Percentiles rank a stretch among this genome's conserved stretches.
Conservation (phyloP, 2,797 vertebrate genomes). For the Mergus octosetaceus region DNA sequence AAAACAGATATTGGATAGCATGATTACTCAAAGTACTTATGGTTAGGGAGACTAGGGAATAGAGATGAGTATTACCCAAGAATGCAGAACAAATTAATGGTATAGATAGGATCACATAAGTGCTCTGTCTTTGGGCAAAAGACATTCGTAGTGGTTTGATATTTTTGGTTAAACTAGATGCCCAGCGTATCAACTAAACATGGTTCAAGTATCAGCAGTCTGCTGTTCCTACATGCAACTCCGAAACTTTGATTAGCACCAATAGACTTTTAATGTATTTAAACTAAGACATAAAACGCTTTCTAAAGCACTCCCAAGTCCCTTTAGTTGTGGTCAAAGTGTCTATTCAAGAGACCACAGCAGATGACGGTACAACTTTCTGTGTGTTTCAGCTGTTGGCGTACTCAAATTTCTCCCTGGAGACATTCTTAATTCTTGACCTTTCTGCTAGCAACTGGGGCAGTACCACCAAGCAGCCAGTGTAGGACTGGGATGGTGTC, state of each 20-base stretch:
- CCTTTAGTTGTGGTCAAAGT: not conserved
- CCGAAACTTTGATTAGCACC: not conserved
- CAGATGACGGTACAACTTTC: not conserved
- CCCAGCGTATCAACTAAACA: not conserved
- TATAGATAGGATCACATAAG: not conserved
- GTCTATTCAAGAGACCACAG: not conserved
- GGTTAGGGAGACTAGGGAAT: not conserved
- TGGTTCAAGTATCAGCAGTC: not conserved
- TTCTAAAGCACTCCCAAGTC: not conserved
- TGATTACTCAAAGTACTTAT: not conserved
- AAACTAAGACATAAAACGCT: not conserved
- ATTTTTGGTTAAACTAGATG: not conserved
- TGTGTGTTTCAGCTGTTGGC: rapidly evolving
- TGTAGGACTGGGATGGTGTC: not conserved
- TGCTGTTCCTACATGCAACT: not conserved
- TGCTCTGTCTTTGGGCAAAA: not conserved
- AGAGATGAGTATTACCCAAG: not conserved
- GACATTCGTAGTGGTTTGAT: not conserved
- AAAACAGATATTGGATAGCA: rapidly evolving
- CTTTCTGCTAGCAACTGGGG: too few species aligned
- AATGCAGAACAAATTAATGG: conserved; percentile 1
- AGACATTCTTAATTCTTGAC: rapidly evolving
- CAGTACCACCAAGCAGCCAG: not conserved
- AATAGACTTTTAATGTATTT: not conserved
- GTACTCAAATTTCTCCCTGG: not conserved